Base-by-base conservation (phyloP, 1,140 invertebrate species). In the Bombus soroeensis region DNA sequence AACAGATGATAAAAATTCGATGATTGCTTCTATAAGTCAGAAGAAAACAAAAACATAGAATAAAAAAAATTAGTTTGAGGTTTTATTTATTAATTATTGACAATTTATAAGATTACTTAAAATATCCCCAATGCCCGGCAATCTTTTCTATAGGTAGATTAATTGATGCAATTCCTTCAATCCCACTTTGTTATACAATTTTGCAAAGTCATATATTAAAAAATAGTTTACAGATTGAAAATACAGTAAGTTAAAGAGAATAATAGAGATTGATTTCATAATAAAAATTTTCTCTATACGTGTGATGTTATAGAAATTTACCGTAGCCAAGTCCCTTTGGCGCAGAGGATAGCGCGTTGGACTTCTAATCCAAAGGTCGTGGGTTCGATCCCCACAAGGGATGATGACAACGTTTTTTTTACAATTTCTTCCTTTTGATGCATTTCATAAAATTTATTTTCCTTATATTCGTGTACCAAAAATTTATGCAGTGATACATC, bases 281-380 rank as follows among this genome's bases (percentile, higher is more conserved):
- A 66, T 34, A 66, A 34, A 66, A 34, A 34, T 66, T 66, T 66
- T 66, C 1, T 34, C 0, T 66, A 37, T 13, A 70, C 1, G 37
- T 72, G 39, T n/a, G 3, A 28, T 39, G 15, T 71, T 72, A 72
- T 41, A 28, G 32, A n/a, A 22, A 74, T 0, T 0, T 8, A 8
- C 1, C n/a, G 13, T 18, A 43, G 18, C 8, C 68, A 76, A 87
- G 95, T 96, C 95, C 95, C 95, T 96, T 95, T 96, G 95, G 95
- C 95, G 95, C 95, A 96, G 95, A 95, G 95, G 95, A 96, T 96
- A 96, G 95, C 96, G 95, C 95, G 95, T 96, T 96, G 95, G 95
- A 96, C 95, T 96, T 96, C 95, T 96, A 96, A 96, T 96, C 95
- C 95, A 96, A 96, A 96, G 95, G 95, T 96, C 95, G 95, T 95